Base-by-base conservation (phyloP, 2,113 vertebrate species). In the Malaclemys terrapin region DNA sequence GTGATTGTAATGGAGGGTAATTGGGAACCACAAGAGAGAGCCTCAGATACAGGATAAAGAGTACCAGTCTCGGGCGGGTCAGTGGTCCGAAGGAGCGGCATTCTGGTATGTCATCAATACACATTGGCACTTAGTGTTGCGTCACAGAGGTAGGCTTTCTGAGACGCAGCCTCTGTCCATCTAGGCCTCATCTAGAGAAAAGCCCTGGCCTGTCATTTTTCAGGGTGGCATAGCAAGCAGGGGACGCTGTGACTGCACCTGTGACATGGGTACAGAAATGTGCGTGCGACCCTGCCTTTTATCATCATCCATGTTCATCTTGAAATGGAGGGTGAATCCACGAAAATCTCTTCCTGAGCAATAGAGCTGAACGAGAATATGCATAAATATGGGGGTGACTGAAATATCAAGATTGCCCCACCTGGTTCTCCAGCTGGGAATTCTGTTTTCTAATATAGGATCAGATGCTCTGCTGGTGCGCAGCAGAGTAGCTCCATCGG, bases 321-420 rank as follows among this genome's bases (percentile, higher is more conserved):
- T 4, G 82, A 29, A 54, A 59, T 38, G 2, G 4, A 50, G 1
- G 25, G 0, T 47, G 20, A 35, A 1, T 75, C 11, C 14, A 45
- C 19, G 12, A 10, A 45, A 45, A 17, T 27, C 29, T 80, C 78
- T 80, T 56, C 25, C 25, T 42, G 31, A 45, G 81, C 16, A 27
- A 4, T 19, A 2, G n/a, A 17, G 89, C 83, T 82, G 89, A 84
- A 94, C 80, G 84, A 90, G 92, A 87, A 31, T 92, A 35, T 86
- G 69, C 52, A 31, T 78, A 72, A 62, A 78, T 91, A 81, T 92
- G 12, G 88, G 88, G 91, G 90, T 57, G 94, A 79, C 72, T 4
- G 90, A 93, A 95, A 93, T 91, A 91, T 12, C 86, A 93, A 92
- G 88, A 80, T 92, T 93, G 94, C 80, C 83, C 89, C 95, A 87